These are phyloP conservation scores for Lepus europaeus DNA, from an alignment of 2,113 vertebrate species.

Conservation along the genomic window DNA sequence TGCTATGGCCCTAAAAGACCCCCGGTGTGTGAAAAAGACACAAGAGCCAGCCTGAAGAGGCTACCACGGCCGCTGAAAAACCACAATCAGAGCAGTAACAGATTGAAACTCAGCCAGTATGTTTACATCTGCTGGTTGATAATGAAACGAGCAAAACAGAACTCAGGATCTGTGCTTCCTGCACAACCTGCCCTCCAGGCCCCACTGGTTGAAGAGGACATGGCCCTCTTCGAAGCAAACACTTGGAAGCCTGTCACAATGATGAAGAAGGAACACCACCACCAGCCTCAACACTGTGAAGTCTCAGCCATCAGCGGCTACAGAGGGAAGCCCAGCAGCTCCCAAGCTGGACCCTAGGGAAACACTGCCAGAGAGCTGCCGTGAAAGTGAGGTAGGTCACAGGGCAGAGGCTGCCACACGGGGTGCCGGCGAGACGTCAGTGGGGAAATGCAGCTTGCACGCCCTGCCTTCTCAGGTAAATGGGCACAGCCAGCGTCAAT, in stretches of 20 bases:
- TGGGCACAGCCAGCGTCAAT: not conserved
- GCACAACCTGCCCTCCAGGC: not conserved
- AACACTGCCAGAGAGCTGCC: too few species aligned
- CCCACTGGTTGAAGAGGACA: not conserved
- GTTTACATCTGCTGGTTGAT: not conserved
- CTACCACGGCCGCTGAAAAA: not conserved
- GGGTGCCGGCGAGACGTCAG: too few species aligned
- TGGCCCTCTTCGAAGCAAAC: not conserved
- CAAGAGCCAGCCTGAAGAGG: not conserved
- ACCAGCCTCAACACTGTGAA: not conserved
- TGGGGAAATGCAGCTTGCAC: too few species aligned
- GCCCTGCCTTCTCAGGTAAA: too few species aligned
- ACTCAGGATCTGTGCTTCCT: not conserved
- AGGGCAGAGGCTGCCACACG: too few species aligned
- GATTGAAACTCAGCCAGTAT: not conserved
- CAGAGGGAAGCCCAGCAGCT: too few species aligned
- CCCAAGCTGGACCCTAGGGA: too few species aligned
- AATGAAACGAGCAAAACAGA: not conserved
- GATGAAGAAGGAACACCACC: not conserved
- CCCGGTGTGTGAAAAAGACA: not conserved
- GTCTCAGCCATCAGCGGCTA: not conserved
- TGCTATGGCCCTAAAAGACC: not conserved
- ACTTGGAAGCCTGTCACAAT: not conserved
- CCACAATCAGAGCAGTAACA: not conserved
- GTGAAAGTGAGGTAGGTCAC: too few species aligned